A percentile compares a stretch with the other conserved stretches of the same genome.
phyloP scores from a whole-genome alignment of 2,888 invertebrate species.

The Conistra vaccinii region DNA sequence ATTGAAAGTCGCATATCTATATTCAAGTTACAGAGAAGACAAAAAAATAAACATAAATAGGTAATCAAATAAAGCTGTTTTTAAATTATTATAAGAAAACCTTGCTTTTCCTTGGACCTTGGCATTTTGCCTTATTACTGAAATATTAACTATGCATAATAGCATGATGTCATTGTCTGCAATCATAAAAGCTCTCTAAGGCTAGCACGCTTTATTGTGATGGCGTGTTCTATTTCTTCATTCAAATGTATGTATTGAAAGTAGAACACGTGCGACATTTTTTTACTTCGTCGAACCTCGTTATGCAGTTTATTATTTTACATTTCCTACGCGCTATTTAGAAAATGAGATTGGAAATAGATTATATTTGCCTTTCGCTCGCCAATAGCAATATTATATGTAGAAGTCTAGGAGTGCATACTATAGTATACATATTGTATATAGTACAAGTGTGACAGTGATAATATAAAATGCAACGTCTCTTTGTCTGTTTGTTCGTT shows the following conservation, averaged over 20 bases:
- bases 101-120: slow-evolving; percentile 9
- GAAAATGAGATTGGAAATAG: background rate
- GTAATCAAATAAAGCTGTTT: background rate
- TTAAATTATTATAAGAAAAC: slow-evolving; percentile 5
- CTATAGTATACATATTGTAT: background rate
- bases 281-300: background rate
- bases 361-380: background rate
- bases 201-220: slow-evolving; percentile 6
- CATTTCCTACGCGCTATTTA: background rate
- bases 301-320: background rate
- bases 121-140: slow-evolving; percentile 32
- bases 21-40: slow-evolving; percentile 4
- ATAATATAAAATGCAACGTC: background rate
- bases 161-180: slow-evolving; percentile 22
- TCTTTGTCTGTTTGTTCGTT: background rate
- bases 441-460: background rate
- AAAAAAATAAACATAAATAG: slow-evolving; percentile 1
- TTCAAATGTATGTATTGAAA: slow-evolving; percentile 7
- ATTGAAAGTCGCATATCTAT: slow-evolving; percentile 47
- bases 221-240: slow-evolving; percentile 7
- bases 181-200: slow-evolving; percentile 25
- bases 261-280: slow-evolving; percentile 6
- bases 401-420: background rate
- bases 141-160: slow-evolving; percentile 18
- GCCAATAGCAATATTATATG: background rate